A percentile compares a stretch with the other conserved stretches of the same genome.
Evolutionary conservation across 2,888 invertebrate genomes (phyloP).

Genomic region (Synergus japonicus): DNA sequence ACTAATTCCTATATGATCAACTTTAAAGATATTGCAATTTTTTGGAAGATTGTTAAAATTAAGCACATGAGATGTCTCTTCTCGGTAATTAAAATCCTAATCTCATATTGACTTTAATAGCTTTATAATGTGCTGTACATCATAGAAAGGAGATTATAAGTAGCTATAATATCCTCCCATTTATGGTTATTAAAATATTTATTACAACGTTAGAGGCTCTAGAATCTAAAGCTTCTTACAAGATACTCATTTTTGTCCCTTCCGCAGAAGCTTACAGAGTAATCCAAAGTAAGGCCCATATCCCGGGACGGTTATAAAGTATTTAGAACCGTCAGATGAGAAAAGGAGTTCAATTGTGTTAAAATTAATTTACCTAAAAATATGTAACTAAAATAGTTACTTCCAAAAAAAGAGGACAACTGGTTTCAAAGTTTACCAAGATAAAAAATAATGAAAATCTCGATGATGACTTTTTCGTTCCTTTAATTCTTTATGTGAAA

Average conservation of each 20-base stretch:
- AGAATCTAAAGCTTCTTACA: constrained; percentile 27
- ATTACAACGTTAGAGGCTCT: background rate
- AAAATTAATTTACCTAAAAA: too few relatives aligned
- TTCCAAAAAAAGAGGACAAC: background rate
- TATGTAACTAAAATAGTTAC: background rate
- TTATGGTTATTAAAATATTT: constrained; percentile 19
- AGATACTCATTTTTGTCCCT: constrained; percentile 30
- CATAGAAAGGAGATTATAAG: background rate
- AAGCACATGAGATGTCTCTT: background rate
- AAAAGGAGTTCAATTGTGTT: too few relatives aligned
- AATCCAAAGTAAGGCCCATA: constrained; percentile 26
- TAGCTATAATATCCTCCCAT: background rate
- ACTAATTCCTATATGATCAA: too few relatives aligned
- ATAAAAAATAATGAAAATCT: too few relatives aligned
- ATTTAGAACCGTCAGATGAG: constrained; percentile 21
- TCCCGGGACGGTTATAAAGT: constrained; percentile 25
- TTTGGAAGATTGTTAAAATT: background rate
- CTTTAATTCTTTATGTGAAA: too few relatives aligned
- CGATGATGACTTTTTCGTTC: too few relatives aligned
- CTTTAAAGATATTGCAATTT: too few relatives aligned
- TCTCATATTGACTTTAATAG: background rate
- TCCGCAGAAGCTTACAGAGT: constrained; percentile 26
- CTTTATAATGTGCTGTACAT: background rate
- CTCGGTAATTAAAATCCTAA: background rate
- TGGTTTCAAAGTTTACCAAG: too few relatives aligned